Evolutionary conservation across 2,113 vertebrate genomes (phyloP), one percentile per base, ranked within the genome.

Genomic region (Zosterops pallidus): DNA sequence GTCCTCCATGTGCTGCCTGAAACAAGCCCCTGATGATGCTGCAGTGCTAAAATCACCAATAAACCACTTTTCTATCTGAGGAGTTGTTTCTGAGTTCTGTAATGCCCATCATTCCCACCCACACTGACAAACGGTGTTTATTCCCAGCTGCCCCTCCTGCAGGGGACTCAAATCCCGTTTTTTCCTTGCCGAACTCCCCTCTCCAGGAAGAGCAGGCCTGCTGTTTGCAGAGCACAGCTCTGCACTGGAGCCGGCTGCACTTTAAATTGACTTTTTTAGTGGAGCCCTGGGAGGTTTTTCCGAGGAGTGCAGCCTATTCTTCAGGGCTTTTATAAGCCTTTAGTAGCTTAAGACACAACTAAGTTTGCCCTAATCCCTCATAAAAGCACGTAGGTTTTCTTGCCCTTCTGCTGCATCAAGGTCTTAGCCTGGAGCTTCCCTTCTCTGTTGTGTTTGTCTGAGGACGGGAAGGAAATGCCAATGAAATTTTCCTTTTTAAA

Each of bases 321-420:
- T 60, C 5, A 37, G 70, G 86, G 77, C 23, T 83, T 94, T 96
- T 64, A 53, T 76, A 94, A 95, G 87, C 75, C 71, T 96, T 96
- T 95, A 83, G 85, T 85, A 80, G 86, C 86, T 96, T 92, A 95
- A 96, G 78, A 89, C 47, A 83, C 77, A 95, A 52, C 85, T 55
- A 89, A 84, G 42, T 94, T 96, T 75, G 80, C 22, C 52, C 20
- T 92, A 95, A 96, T 97, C 88, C 75, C 88, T 89, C 70, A 44
- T 77, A 90, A 95, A 92, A 97, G 70, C 59, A 6, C 5, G 31
- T 6, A 39, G 74, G 52, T 42, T 90, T 70, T 71, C 71, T 89
- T 81, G 81, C 56, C 70, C 71, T 87, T 89, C 69, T 46, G 33
- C 78, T 75, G 70, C 86, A 71, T 49, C 52, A 70, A 92, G 95